Conservation (phyloP, 2,113 vertebrate species). For the Panthera leo region DNA sequence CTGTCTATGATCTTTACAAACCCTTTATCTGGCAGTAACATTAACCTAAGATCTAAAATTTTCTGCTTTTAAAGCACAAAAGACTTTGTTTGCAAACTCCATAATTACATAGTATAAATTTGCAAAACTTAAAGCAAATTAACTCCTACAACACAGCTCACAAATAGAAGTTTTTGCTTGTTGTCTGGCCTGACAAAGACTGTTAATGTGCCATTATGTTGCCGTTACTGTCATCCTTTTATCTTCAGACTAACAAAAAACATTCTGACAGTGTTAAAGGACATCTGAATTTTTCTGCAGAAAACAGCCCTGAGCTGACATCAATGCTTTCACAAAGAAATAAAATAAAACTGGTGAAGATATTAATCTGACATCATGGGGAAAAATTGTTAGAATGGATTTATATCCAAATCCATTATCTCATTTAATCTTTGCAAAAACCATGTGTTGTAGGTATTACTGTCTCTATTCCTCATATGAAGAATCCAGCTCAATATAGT, state of each 20-base stretch:
- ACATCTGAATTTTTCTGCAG: conserved; percentile 47
- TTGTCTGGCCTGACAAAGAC: conserved; percentile 20
- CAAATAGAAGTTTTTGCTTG: neutral
- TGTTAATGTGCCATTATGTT: conserved; percentile 22
- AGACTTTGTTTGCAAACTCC: neutral
- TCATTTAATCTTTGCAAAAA: neutral
- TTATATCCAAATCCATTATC: conserved; percentile 21
- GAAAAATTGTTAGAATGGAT: neutral
- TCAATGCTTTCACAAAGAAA: conserved; percentile 39
- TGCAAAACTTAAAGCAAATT: conserved; percentile 52
- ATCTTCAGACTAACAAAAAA: conserved; percentile 49
- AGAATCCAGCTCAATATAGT: neutral
- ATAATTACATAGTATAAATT: neutral
- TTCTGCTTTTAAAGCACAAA: neutral
- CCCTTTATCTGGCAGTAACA: neutral
- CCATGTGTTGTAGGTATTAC: neutral
- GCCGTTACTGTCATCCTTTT: conserved; percentile 37
- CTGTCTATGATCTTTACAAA: conserved; percentile 26
- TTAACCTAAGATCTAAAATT: neutral
- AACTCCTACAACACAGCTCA: neutral
- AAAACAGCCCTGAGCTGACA: conserved; percentile 48
- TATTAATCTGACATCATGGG: conserved; percentile 22
- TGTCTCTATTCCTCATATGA: neutral
- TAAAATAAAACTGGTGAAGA: conserved; percentile 32
- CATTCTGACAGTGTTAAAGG: conserved; percentile 59